Evolutionary conservation across 1,140 invertebrate species (phyloP), one percentile per base, ranked within the genome.

Genomic region (Atopsyche davidsoni): DNA sequence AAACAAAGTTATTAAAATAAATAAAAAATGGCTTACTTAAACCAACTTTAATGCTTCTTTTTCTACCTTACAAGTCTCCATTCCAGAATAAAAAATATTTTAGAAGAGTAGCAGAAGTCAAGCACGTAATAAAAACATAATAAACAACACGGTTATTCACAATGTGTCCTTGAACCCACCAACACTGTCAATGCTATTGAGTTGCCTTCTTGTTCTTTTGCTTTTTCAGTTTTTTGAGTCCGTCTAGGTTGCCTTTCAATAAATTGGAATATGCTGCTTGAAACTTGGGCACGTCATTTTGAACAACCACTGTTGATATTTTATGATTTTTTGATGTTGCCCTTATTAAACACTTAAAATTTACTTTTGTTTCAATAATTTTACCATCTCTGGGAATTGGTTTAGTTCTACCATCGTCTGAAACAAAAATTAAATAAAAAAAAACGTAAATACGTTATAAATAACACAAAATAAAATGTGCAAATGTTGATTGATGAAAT

Each of bases 231-330:
- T 87, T 88, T 64, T 87, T 87, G 36, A 89, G 67, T 59, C 84
- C 84, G 73, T 85, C 86, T 70, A 89, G 79, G 67, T 86, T 88
- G 6, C 78, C 79, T 67, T 83, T 84, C 13, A 89, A 67, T 49
- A 88, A 69, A 72, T 79, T 85, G 63, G 81, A 81, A 66, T 88
- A 89, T 2, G 84, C 83, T 59, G 83, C 74, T 63, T 87, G 85
- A 67, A 89, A 88, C 73, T 85, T 86, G 64, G 85, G 86, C 1
- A 88, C 79, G 69, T 89, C 86, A 63, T 81, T 86, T 53, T 84
- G 78, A 67, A 80, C 78, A 67, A 87, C 81, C 55, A 87, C 73
- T 49, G 85, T 87, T 13, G 78, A 75, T 50, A 89, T 79, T 75
- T 87, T 88, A 56, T 80, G 83, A 38, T 79, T 82, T 52, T 78